Percentiles rank a stretch among this genome's conserved stretches.
Evolutionary conservation across 2,113 vertebrate genomes (phyloP).

Genomic region (Mandrillus leucophaeus): DNA sequence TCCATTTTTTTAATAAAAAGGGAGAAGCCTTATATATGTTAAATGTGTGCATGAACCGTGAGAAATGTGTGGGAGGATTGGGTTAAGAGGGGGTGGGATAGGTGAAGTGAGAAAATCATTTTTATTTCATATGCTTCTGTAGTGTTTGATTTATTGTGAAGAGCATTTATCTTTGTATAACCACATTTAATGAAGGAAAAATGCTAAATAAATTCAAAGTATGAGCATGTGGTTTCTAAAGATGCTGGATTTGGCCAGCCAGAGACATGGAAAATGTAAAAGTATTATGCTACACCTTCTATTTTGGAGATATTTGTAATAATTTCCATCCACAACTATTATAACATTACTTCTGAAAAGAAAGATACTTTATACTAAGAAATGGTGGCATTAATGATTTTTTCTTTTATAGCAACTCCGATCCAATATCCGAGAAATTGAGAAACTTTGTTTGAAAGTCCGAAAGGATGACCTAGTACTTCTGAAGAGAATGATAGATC

Average conservation of each 20-base stretch:
- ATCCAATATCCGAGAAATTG: constrained; percentile 95
- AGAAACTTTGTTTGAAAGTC: constrained; percentile 92
- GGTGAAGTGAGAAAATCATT: neutral
- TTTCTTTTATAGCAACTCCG: constrained; percentile 90
- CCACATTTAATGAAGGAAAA: constrained; percentile 29
- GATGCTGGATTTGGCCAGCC: neutral
- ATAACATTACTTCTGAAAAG: constrained; percentile 30
- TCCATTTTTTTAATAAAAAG: neutral
- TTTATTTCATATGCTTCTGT: constrained; percentile 22
- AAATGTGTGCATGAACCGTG: neutral
- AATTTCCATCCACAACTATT: neutral
- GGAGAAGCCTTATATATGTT: neutral
- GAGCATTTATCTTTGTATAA: neutral
- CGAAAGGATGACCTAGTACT: constrained; percentile 86
- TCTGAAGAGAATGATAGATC: constrained; percentile 90
- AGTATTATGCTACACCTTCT: neutral
- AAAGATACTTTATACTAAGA: constrained; percentile 30
- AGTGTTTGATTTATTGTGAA: constrained; percentile 21
- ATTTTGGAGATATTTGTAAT: neutral
- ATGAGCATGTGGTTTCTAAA: constrained; percentile 20
- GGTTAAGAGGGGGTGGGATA: neutral
- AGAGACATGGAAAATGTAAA: constrained; percentile 24
- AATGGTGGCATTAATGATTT: neutral
- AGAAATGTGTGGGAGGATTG: neutral
- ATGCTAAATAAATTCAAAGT: constrained; percentile 22